phyloP scores from a whole-genome alignment of 2,888 invertebrate species.

The Sinotaia quadrata region DNA sequence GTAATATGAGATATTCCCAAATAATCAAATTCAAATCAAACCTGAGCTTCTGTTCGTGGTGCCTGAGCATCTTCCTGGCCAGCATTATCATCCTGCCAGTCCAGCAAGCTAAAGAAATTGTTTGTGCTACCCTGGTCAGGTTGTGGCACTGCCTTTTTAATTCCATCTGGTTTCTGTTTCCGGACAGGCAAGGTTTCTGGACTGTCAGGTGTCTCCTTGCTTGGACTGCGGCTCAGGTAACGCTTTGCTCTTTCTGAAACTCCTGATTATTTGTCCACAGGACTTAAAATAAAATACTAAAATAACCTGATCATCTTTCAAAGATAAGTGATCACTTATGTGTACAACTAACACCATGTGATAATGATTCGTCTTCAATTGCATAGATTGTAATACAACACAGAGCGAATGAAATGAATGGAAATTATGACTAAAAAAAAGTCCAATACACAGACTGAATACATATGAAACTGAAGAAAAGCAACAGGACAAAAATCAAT shows the following conservation, averaged over 20 bases:
- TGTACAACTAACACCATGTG: no score
- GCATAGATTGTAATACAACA: no score
- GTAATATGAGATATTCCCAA: no score
- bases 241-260: conserved; percentile 60
- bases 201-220: conserved; percentile 47
- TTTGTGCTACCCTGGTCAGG: conserved; percentile 21
- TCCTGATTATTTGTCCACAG: conserved; percentile 43
- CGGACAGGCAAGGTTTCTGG: conserved; percentile 37
- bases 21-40: neutral
- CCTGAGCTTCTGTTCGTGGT: neutral
- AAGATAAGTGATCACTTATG: no score
- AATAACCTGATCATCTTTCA: no score
- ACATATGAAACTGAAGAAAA: no score
- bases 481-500: no score
- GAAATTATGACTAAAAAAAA: no score
- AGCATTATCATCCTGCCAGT: conserved; percentile 50
- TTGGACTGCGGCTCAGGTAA: conserved; percentile 52
- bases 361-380: no score
- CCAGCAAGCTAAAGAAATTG: conserved; percentile 54
- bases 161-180: conserved; percentile 18
- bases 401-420: no score
- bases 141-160: conserved; percentile 24
- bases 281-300: conserved; percentile 1
- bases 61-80: neutral
- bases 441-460: no score